A percentile compares a stretch with the other conserved stretches of the same genome.
Evolutionary conservation across 2,797 vertebrate genomes (phyloP).

Genomic region (Agapornis canus): DNA sequence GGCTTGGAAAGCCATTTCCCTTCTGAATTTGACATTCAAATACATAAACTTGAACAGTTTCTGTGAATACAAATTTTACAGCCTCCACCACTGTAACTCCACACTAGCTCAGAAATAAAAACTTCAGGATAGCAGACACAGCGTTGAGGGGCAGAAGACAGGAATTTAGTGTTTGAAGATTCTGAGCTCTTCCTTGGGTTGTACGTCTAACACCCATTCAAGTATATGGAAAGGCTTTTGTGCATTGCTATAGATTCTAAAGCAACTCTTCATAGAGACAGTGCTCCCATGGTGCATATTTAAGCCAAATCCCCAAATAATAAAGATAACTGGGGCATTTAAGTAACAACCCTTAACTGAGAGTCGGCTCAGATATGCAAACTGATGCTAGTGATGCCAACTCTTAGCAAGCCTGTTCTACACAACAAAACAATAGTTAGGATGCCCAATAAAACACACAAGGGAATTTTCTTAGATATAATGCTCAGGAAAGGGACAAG

Average conservation of each 20-base stretch:
- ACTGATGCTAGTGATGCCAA: neutral
- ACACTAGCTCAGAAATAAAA: neutral
- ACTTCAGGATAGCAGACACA: neutral
- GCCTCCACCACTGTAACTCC: neutral
- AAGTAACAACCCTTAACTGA: neutral
- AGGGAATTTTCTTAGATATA: neutral
- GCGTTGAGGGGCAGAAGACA: constrained; percentile 8
- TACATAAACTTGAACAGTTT: neutral
- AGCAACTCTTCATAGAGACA: neutral
- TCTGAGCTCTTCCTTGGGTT: constrained; percentile 1
- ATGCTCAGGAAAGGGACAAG: neutral
- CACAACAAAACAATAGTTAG: neutral
- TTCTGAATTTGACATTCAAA: neutral
- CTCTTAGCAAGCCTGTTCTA: neutral
- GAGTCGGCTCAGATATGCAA: neutral
- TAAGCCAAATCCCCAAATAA: neutral
- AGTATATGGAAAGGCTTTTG: constrained; percentile 1
- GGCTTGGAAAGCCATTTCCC: neutral
- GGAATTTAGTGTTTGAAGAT: constrained; percentile 5
- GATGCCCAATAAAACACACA: neutral
- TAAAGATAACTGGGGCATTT: neutral
- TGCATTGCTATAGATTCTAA: neutral
- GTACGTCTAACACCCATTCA: neutral
- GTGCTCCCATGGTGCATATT: neutral
- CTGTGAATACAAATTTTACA: neutral